A percentile compares a stretch with the other conserved stretches of the same genome.
phyloP scores from a whole-genome alignment of 2,797 vertebrate genomes.

The Poecile montanus region DNA sequence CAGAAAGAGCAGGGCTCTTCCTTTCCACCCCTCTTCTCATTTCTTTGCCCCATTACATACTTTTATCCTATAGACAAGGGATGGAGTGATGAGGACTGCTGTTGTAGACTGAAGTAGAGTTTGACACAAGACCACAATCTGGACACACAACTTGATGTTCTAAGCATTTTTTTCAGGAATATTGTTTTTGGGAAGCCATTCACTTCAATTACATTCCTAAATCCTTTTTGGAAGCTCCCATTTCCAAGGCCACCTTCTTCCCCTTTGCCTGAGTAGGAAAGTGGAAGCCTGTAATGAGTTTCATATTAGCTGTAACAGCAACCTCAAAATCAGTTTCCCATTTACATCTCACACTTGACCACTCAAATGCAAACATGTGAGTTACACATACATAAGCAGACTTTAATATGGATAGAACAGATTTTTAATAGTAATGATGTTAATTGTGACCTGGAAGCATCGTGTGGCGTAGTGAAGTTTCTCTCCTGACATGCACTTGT shows the following conservation, averaged over 20 bases:
- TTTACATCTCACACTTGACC: neutral
- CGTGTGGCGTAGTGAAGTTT: accelerated
- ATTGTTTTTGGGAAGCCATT: neutral
- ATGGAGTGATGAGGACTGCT: neutral
- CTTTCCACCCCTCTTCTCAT: neutral
- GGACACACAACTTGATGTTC: neutral
- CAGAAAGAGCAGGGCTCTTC: neutral
- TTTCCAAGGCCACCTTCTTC: neutral
- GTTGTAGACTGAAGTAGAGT: neutral
- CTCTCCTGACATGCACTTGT: accelerated
- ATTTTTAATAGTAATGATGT: neutral
- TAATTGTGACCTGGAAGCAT: neutral
- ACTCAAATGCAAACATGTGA: neutral
- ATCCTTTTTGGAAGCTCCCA: neutral
- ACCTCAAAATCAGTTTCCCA: neutral
- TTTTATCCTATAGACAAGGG: neutral
- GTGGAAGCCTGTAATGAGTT: neutral
- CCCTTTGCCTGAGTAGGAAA: neutral
- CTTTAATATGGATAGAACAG: neutral
- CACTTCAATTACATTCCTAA: neutral
- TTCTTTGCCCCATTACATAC: neutral
- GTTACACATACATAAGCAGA: neutral
- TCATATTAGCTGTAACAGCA: neutral
- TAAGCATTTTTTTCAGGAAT: neutral
- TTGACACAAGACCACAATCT: neutral